Base-by-base conservation (phyloP, 2,113 vertebrate genomes). In the Bubo bubo region DNA sequence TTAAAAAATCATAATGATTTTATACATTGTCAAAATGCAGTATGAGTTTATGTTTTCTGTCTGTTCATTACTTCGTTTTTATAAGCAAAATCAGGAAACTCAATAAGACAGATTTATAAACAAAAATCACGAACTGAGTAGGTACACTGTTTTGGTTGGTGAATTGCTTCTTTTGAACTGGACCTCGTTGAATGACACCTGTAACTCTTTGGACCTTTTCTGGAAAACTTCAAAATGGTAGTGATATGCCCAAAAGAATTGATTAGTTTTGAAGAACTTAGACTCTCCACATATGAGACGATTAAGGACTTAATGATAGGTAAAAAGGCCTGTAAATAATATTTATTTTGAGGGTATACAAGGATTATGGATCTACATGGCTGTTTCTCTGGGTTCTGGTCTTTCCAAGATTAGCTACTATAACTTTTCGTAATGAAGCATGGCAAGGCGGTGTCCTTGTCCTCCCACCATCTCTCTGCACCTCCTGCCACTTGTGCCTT, bases 401-500 rank as follows among this genome's bases (percentile, higher is more conserved):
- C 56, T 81, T 60, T 89, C 52, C 49, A 30, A 37, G 30, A 28
- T 50, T 32, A n/a, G 10, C 9, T 72, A 37, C 43, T 71, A 1
- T 45, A 21, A 30, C 8, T 77, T 89, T 55, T 39, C 47, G 8
- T 45, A 55, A 3, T 21, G 43, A 71, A 81, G 37, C 14, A 2
- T 17, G 17, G 10, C 0, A 0, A 67, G 28, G 56, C 2, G 2
- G 9, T 37, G 37, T 26, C 67, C 35, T 52, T 83, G 39, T 52
- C 39, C 22, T 85, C 21, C 37, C 35, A 15, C 27, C 12, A 28
- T 14, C 63, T 63, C 58, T 52, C 62, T 64, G 20, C 39, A 26
- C 16, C 16, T 76, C n/a, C 24, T 30, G 37, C 8, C 43, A 22
- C 32, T 26, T 55, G 30, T 34, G 30, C 26, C 59, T 45, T 3